phyloP scores from a whole-genome alignment of 2,113 vertebrate species.

The Oxyura jamaicensis region DNA sequence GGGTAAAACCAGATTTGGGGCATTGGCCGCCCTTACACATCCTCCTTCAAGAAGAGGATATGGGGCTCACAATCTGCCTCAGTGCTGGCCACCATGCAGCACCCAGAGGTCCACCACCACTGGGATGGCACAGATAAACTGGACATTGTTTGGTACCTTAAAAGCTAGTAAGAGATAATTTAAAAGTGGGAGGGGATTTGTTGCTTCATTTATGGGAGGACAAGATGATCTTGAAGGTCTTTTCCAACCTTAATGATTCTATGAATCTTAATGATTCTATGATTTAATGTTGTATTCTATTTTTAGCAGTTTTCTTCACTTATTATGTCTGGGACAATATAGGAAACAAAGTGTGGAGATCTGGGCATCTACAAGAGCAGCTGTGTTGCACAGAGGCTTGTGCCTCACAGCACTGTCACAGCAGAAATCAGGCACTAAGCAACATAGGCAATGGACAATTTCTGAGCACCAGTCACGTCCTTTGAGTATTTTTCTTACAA shows the following conservation, averaged over 20 bases:
- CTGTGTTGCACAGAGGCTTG: not conserved
- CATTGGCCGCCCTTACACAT: not conserved
- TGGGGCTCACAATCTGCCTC: not conserved
- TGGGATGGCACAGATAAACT: not conserved
- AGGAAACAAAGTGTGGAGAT: not conserved
- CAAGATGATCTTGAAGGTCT: too few species aligned
- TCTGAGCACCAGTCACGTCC: not conserved
- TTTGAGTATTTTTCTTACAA: not conserved
- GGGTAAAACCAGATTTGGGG: not conserved
- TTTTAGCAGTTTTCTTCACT: not conserved
- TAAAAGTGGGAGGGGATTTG: not conserved
- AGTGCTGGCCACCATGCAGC: not conserved
- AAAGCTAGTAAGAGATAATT: not conserved
- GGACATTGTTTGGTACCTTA: not conserved
- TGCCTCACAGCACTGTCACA: not conserved
- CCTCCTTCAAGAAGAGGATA: not conserved
- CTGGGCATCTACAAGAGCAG: not conserved
- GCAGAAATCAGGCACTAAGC: not conserved
- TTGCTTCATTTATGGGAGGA: not conserved
- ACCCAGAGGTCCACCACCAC: not conserved
- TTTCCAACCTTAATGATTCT: too few species aligned
- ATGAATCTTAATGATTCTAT: too few species aligned
- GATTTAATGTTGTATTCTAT: not conserved
- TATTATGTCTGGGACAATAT: not conserved
- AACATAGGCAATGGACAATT: accelerated